Conservation (phyloP, 2,113 vertebrate species). For the Cyrtonyx montezumae region DNA sequence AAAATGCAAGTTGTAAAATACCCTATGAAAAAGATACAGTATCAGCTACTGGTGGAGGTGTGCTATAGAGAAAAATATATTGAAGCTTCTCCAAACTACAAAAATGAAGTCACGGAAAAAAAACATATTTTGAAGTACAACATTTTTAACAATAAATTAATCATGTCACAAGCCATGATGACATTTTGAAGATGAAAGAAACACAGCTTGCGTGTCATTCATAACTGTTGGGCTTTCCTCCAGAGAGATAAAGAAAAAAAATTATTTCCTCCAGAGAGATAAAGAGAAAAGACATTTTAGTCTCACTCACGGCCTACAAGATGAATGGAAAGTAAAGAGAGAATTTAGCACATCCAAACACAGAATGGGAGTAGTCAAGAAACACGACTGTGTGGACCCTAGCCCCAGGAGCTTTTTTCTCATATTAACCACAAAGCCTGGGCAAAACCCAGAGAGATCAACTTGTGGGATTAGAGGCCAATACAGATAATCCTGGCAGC, state of each 20-base stretch:
- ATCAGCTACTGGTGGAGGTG: neutral
- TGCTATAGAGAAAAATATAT: neutral
- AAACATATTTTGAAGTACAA: neutral
- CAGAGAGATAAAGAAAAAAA: neutral
- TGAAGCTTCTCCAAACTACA: neutral
- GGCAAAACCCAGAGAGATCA: neutral
- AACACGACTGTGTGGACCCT: neutral
- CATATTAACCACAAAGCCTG: neutral
- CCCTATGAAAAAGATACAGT: neutral
- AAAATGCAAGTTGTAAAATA: neutral
- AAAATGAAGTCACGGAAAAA: neutral
- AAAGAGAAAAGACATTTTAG: conserved; percentile 7
- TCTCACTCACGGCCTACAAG: conserved; percentile 21
- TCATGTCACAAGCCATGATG: neutral
- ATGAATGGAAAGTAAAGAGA: conserved; percentile 28
- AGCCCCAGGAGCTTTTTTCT: neutral
- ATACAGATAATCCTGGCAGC: neutral
- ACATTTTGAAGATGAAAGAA: neutral
- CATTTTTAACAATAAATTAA: neutral
- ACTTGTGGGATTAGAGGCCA: neutral
- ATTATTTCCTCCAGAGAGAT: neutral
- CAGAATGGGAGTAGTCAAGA: neutral
- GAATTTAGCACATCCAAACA: neutral
- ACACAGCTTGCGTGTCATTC: neutral
- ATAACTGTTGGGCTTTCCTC: conserved; percentile 23